Percentiles rank a stretch among this genome's conserved stretches.
Conservation (phyloP, 1,140 invertebrate genomes). For the Charaxes varanes region DNA sequence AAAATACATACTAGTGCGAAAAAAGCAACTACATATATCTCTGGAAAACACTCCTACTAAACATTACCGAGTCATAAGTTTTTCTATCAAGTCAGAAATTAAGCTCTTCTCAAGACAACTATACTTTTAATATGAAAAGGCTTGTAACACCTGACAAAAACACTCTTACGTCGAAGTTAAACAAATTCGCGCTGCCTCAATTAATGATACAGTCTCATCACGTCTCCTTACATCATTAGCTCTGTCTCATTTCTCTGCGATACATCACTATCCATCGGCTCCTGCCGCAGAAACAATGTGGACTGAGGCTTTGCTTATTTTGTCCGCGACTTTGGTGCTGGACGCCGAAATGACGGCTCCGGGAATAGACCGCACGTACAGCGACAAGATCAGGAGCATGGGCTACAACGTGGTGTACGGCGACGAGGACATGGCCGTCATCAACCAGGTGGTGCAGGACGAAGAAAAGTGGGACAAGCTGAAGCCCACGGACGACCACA, state of each 20-base stretch:
- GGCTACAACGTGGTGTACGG: conserved; percentile 48
- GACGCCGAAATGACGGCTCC: conserved; percentile 26
- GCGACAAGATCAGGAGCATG: conserved; percentile 36
- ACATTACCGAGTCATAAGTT: too few species aligned
- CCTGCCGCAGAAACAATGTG: conserved; percentile 31
- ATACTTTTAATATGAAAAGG: conserved; percentile 17
- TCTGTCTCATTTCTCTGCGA: conserved; percentile 18
- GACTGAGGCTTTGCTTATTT: conserved; percentile 14
- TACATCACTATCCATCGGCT: conserved; percentile 8
- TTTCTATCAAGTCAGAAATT: background rate
- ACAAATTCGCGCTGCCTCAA: conserved; percentile 21
- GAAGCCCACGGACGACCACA: conserved; percentile 28
- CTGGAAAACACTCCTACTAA: too few species aligned
- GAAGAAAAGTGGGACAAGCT: conserved; percentile 37
- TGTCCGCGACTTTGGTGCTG: conserved; percentile 5
- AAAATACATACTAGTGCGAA: too few species aligned
- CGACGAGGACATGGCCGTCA: conserved; percentile 42
- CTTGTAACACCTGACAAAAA: conserved; percentile 24
- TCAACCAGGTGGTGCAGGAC: conserved; percentile 46
- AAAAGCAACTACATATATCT: too few species aligned
- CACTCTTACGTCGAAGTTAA: conserved; percentile 24
- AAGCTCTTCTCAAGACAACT: too few species aligned
- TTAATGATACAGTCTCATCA: conserved; percentile 16
- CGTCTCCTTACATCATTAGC: conserved; percentile 19
- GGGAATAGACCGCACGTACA: conserved; percentile 36